A percentile compares a stretch with the other conserved stretches of the same genome.
Evolutionary conservation across 2,888 invertebrate genomes (phyloP).

Genomic region (Meliscaeva auricollis): DNA sequence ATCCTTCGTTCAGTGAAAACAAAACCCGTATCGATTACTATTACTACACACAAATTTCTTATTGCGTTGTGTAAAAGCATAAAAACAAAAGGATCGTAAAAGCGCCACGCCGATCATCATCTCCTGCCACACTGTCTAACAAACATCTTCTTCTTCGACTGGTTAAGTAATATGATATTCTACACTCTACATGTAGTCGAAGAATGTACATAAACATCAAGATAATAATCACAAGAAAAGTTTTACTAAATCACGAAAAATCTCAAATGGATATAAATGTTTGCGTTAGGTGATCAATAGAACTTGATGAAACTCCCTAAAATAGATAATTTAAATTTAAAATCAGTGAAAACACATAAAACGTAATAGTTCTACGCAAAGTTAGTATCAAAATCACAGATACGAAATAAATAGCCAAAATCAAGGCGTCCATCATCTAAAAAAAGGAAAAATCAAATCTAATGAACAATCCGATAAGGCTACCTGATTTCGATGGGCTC

Average conservation of each 20-base stretch:
- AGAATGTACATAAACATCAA: constrained; percentile 46
- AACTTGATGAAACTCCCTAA: constrained; percentile 7
- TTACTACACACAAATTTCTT: background rate
- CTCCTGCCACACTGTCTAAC: constrained; percentile 6
- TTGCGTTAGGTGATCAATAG: constrained; percentile 56
- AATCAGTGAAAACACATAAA: constrained; percentile 26
- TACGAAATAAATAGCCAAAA: constrained; percentile 1
- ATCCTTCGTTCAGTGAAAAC: too few relatives aligned
- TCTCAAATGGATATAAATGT: constrained; percentile 66
- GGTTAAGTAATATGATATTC: constrained; percentile 53
- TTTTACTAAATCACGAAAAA: constrained; percentile 40
- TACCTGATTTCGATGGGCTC: constrained; percentile 33
- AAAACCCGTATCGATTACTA: constrained; percentile 57
- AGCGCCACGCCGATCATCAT: constrained; percentile 29
- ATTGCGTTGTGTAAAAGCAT: constrained; percentile 25
- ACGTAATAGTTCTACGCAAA: too few relatives aligned
- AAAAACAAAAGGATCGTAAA: constrained; percentile 53
- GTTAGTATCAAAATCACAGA: too few relatives aligned
- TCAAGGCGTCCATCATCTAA: constrained; percentile 5
- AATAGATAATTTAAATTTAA: constrained; percentile 45
- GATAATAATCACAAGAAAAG: constrained; percentile 60
- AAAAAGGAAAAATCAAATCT: constrained; percentile 15
- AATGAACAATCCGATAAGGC: constrained; percentile 62
- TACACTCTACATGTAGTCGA: too few relatives aligned
- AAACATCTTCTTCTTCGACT: background rate